Evolutionary conservation across 2,888 invertebrate species (phyloP).

Genomic region (Seladonia tumulorum): DNA sequence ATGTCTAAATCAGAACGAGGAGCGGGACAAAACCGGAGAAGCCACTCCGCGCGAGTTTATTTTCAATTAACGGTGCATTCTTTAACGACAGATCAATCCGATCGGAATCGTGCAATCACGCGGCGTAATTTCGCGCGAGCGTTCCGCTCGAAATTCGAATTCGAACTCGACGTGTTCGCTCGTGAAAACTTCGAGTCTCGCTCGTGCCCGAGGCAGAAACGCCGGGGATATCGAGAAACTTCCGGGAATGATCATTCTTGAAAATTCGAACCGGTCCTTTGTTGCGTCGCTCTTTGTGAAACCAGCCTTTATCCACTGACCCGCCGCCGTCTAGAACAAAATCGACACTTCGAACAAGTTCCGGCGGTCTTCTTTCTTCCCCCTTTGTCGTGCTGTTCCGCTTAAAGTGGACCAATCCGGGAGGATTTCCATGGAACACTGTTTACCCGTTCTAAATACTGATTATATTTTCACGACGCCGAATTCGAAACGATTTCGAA

Average conservation of each 20-base stretch:
- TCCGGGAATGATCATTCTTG: conserved; percentile 19
- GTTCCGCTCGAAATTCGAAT: background rate
- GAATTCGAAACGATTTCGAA: background rate
- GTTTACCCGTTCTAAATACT: background rate
- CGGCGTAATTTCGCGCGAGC: background rate
- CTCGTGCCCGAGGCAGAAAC: background rate
- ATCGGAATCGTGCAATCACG: background rate
- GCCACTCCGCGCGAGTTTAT: background rate
- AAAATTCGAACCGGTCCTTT: conserved; percentile 25
- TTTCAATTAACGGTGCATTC: conserved; percentile 3
- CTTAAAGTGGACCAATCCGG: background rate
- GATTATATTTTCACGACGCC: background rate
- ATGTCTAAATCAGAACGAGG: background rate
- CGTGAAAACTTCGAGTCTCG: background rate
- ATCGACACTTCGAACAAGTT: conserved; percentile 23
- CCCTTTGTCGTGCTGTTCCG: background rate
- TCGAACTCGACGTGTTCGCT: conserved; percentile 13
- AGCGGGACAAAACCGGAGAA: background rate
- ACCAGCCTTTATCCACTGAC: conserved; percentile 19
- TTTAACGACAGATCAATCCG: conserved; percentile 5
- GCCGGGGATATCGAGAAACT: conserved; percentile 18
- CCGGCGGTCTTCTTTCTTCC: background rate
- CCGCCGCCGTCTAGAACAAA: conserved; percentile 1
- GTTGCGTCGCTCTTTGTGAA: conserved; percentile 8
- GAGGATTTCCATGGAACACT: background rate